A percentile compares a stretch with the other conserved stretches of the same genome.
These are phyloP conservation scores for Sympetrum striolatum DNA, from an alignment of 2,888 invertebrate genomes.

Conservation along the genomic window DNA sequence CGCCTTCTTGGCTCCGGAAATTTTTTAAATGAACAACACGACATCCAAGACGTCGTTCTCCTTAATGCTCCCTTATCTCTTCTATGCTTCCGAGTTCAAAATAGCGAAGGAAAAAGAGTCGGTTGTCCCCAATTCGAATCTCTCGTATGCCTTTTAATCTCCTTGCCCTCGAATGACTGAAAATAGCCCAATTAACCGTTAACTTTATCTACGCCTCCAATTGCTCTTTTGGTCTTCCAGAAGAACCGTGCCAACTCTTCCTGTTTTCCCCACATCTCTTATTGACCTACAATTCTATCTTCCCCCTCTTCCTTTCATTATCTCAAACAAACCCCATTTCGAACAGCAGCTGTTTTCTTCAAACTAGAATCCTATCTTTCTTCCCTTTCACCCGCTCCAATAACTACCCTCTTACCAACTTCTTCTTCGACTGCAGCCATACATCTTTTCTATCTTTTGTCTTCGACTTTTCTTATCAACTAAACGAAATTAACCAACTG, in stretches of 20 bases:
- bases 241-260: background rate
- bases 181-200: background rate
- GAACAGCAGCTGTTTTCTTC: background rate
- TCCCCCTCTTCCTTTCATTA: background rate
- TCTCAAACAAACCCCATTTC: background rate
- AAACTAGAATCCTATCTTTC: background rate
- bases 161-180: background rate
- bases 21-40: background rate
- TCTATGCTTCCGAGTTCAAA: background rate
- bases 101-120: background rate
- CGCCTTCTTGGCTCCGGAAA: background rate
- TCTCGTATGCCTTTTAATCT: background rate
- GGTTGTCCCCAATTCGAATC: background rate
- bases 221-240: background rate
- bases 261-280: background rate
- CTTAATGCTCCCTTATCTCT: background rate
- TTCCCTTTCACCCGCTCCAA: background rate
- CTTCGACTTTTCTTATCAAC: background rate
- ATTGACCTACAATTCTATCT: background rate
- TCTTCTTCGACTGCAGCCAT: background rate
- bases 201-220: background rate
- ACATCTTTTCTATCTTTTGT: background rate
- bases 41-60: background rate
- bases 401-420: background rate
- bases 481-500: background rate